phyloP scores from a whole-genome alignment of 2,113 vertebrate species.

The Calyptomena viridis region DNA sequence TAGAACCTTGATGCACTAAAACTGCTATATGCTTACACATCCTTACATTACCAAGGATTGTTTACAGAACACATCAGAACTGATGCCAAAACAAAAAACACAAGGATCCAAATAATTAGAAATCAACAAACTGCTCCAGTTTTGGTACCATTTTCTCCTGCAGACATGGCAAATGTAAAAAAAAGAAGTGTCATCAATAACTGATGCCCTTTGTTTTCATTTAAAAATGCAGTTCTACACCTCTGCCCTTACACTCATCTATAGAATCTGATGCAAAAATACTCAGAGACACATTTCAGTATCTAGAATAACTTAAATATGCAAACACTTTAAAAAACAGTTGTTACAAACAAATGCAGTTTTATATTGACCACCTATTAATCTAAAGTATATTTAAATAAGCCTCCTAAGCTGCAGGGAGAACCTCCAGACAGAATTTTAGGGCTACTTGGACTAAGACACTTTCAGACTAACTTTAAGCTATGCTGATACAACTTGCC shows the following conservation, averaged over 20 bases:
- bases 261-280: background rate
- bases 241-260: background rate
- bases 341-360: background rate
- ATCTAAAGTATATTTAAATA: background rate
- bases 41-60: background rate
- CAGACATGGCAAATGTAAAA: background rate
- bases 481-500: background rate
- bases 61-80: background rate
- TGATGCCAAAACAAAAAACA: background rate
- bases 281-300: background rate
- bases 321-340: background rate
- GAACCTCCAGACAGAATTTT: background rate
- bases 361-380: background rate
- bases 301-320: background rate
- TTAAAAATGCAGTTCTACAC: background rate
- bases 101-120: background rate
- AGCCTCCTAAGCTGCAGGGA: background rate
- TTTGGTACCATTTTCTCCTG: background rate
- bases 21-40: background rate
- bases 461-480: background rate
- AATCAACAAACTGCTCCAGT: background rate
- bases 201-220: background rate
- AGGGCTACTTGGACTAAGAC: background rate
- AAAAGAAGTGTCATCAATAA: background rate
- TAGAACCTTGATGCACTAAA: background rate